A percentile compares a stretch with the other conserved stretches of the same genome.
phyloP scores from a whole-genome alignment of 2,797 vertebrate genomes.

The Catamblyrhynchus diadema region DNA sequence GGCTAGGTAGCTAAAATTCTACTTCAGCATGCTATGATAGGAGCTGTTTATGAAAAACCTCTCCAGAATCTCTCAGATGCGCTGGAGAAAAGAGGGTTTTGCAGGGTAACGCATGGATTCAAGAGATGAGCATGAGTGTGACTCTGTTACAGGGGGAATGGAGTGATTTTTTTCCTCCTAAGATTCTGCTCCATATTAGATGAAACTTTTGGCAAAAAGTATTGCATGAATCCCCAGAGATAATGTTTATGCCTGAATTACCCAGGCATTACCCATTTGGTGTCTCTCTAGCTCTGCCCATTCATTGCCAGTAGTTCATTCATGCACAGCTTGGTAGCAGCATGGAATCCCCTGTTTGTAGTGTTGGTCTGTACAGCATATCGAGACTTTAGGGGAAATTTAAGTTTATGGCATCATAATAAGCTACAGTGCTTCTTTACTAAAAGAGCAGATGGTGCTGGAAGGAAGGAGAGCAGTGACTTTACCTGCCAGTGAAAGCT shows the following conservation, averaged over 20 bases:
- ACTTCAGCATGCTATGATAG: background rate
- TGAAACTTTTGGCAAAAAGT: background rate
- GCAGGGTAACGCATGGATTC: background rate
- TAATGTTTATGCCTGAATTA: background rate
- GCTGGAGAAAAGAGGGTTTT: background rate
- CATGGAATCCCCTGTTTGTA: background rate
- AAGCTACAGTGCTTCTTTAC: background rate
- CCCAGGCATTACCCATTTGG: background rate
- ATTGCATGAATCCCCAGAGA: background rate
- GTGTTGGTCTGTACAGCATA: background rate
- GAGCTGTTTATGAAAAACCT: background rate
- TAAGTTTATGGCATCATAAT: background rate
- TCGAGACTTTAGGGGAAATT: background rate
- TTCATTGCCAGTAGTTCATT: background rate
- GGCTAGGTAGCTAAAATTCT: background rate
- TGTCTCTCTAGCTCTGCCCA: background rate
- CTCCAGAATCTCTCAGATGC: accelerated
- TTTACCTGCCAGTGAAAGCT: background rate
- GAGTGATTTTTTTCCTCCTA: background rate
- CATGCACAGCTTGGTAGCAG: background rate
- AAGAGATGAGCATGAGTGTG: background rate
- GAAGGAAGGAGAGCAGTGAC: background rate
- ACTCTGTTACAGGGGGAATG: background rate
- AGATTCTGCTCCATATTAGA: too few relatives aligned
- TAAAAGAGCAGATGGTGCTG: background rate